A percentile compares a stretch with the other conserved stretches of the same genome.
Conservation (phyloP, 2,797 vertebrate genomes). For the Dallia pectoralis region DNA sequence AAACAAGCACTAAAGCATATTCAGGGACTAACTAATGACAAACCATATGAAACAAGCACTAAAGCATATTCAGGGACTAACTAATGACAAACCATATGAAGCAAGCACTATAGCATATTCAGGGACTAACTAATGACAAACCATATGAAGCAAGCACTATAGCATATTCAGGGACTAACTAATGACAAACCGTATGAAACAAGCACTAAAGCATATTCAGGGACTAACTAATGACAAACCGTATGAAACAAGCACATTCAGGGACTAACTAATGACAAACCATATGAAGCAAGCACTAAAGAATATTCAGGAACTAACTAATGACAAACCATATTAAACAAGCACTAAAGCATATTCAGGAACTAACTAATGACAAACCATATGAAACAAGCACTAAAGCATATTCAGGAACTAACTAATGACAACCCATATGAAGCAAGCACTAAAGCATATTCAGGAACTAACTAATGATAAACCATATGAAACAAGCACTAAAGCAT, state of each 20-base stretch:
- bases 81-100: background rate
- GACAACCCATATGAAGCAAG: background rate
- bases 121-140: background rate
- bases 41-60: background rate
- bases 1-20: no score
- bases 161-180: background rate
- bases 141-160: no score
- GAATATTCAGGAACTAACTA: background rate
- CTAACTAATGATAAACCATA: background rate
- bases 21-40: background rate
- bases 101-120: no score
- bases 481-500: no score
- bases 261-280: background rate
- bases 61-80: background rate
- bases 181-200: background rate
- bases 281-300: no score
- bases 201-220: no score
- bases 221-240: background rate
- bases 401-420: background rate
- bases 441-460: no score
- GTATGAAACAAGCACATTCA: background rate
- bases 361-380: background rate
- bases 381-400: no score
- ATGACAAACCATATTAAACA: background rate
- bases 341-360: no score